Conservation (phyloP, 2,797 vertebrate species). For the Hyperoplus immaculatus region DNA sequence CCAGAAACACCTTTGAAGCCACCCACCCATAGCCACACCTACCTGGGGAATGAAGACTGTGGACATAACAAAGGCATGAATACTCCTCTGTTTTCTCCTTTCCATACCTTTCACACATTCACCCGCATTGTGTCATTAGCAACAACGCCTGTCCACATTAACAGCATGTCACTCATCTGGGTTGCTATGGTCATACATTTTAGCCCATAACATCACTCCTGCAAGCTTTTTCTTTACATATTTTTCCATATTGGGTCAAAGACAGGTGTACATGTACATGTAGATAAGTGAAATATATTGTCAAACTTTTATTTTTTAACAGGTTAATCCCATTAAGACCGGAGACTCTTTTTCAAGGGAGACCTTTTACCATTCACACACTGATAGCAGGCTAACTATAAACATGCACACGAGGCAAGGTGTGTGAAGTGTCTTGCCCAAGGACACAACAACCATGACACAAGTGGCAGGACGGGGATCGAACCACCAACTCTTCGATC, state of each 20-base stretch:
- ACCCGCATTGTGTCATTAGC: neutral
- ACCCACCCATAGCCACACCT: conserved; percentile 59
- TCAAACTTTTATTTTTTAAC: no score
- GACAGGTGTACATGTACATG: neutral
- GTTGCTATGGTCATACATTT: neutral
- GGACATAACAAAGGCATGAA: conserved; percentile 24
- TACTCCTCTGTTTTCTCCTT: neutral
- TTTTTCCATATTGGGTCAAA: neutral
- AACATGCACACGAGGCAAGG: no score
- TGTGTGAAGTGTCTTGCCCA: no score
- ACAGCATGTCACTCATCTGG: neutral
- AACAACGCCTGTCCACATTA: neutral
- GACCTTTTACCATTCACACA: no score
- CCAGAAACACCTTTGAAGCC: conserved; percentile 58
- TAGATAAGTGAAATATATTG: no score
- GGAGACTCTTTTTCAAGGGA: no score
- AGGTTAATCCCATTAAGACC: no score
- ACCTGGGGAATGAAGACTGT: conserved; percentile 63
- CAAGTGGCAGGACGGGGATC: no score
- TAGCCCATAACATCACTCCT: neutral
- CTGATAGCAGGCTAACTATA: no score
- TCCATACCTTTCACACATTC: conserved; percentile 32
- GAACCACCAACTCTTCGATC: no score
- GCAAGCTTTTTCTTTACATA: neutral
- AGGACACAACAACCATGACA: no score